Evolutionary conservation across 2,888 invertebrate species (phyloP), one percentile per base, ranked within the genome.

Genomic region (Alentia gelatinosa): DNA sequence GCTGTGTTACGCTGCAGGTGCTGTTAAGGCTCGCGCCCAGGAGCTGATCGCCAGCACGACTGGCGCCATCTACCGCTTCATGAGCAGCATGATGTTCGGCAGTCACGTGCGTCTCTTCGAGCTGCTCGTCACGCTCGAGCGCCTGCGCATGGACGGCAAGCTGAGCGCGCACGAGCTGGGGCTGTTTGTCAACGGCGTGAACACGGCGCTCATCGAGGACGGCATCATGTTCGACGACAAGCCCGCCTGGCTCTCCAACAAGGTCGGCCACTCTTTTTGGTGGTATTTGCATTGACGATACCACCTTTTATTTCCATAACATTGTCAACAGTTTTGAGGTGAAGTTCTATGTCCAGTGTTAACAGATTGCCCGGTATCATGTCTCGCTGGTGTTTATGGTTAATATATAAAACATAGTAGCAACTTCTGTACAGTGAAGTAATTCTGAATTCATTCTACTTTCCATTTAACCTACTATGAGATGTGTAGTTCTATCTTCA

Each of bases 11-110:
- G 7, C 47, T 63, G 1, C 33, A 95, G 95, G 95, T 86, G 94
- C 94, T 26, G 94, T 94, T 9, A 94, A 94, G 40, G 95, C 95
- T 0, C 92, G 96, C 91, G 94, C 95, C 15, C 94, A 94, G 90
- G 96, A 96, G 92, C 93, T 95, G 90, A 94, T 94, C 12, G 94
- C 95, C 91, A 95, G 95, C 7, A 94, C 94, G 74, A 95, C 94
- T 35, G 91, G 92, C 0, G 93, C 94, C 90, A 93, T 95, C 68
- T 94, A 94, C 92, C 93, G 93, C 19, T 94, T 94, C 89, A 93
- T 95, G 26, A 93, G 94, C 7, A 92, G 93, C 92, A 95, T 95
- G 95, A 95, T 95, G 95, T 95, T 95, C 93, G 95, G 95, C 89
- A 93, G 93, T 47, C 95, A 96, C 91, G 93, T 93, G 90, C 93